These are phyloP conservation scores for Arctocebus calabarensis DNA, from an alignment of 2,797 vertebrate species.

Conservation along the genomic window DNA sequence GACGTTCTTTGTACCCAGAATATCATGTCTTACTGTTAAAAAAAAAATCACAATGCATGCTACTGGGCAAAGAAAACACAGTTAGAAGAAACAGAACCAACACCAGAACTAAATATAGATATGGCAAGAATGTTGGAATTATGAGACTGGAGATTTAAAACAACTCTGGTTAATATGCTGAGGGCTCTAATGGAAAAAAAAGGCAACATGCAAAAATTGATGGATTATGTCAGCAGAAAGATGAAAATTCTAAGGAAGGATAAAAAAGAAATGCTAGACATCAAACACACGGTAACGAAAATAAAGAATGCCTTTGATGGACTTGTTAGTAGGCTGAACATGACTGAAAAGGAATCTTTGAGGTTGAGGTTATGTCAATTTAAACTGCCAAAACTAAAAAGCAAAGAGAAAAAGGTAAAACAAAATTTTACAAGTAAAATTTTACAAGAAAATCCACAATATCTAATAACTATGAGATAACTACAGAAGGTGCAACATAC, in stretches of 20 bases:
- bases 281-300: not conserved
- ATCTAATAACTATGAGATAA: not conserved
- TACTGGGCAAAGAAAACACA: not conserved
- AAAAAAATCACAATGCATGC: not conserved
- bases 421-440: not conserved
- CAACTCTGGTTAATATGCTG: not conserved
- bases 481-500: not conserved
- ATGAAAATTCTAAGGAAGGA: slow-evolving; percentile 19
- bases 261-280: not conserved
- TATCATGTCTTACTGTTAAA: not conserved
- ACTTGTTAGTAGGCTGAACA: not conserved
- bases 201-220: not conserved
- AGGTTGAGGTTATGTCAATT: not conserved
- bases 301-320: not conserved
- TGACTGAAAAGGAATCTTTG: not conserved
- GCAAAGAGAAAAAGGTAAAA: not conserved
- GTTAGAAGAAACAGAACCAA: not conserved
- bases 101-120: not conserved
- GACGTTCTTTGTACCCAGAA: not conserved
- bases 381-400: not conserved
- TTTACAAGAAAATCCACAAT: not conserved
- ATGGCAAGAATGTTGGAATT: not conserved
- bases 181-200: not conserved
- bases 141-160: not conserved
- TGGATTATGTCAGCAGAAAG: not conserved